Evolutionary conservation across 2,888 invertebrate species (phyloP).

Genomic region (Microctonus aethiopoides): DNA sequence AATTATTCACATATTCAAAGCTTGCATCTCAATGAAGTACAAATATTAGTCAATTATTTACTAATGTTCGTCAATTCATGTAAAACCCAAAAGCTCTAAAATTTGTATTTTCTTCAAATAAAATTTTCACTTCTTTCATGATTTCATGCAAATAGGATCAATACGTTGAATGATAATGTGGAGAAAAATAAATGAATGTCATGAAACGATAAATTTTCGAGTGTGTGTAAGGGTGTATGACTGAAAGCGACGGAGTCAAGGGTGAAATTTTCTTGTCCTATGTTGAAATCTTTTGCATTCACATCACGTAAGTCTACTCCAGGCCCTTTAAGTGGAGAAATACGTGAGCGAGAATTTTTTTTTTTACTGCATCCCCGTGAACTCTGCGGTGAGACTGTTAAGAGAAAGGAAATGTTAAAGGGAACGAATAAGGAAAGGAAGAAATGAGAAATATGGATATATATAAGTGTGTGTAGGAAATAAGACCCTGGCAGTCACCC

Average conservation of each 20-base stretch:
- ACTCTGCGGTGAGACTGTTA: slow-evolving; percentile 36
- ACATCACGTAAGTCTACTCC: slow-evolving; percentile 44
- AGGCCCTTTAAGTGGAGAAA: slow-evolving; percentile 42
- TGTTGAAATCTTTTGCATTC: slow-evolving; percentile 35
- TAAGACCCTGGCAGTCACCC: slow-evolving; percentile 19
- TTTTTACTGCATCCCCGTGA: slow-evolving; percentile 40
- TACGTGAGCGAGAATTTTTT: slow-evolving; percentile 46
- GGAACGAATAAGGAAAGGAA: background rate
- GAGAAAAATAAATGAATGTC: background rate
- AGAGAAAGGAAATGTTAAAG: slow-evolving; percentile 19
- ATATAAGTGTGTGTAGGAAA: background rate
- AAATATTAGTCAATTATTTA: background rate
- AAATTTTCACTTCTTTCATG: background rate
- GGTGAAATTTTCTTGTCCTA: slow-evolving; percentile 21
- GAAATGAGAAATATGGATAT: slow-evolving; percentile 6
- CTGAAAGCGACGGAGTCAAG: background rate
- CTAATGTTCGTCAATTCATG: background rate
- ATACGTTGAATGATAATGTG: background rate
- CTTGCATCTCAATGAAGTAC: background rate
- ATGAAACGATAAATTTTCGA: background rate
- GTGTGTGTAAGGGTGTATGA: background rate
- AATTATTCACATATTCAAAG: background rate
- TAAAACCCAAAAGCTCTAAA: background rate
- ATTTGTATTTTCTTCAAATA: background rate
- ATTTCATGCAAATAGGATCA: background rate